phyloP scores from a whole-genome alignment of 1,140 invertebrate species.

The Littorina saxatilis region DNA sequence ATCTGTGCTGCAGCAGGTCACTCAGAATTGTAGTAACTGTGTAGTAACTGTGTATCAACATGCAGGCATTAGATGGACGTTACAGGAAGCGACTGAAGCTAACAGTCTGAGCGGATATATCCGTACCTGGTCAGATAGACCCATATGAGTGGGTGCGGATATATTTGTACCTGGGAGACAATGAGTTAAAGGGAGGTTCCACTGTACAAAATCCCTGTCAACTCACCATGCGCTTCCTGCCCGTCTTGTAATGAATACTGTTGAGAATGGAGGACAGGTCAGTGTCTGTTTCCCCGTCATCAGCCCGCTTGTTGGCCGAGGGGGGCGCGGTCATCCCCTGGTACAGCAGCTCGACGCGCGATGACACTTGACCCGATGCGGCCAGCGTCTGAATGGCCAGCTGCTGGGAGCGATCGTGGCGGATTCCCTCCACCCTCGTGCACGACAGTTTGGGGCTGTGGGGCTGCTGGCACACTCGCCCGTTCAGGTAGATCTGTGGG shows the following conservation, averaged over 20 bases:
- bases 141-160: too few relatives aligned
- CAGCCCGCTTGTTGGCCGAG: slow-evolving; percentile 27
- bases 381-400: slow-evolving; percentile 67
- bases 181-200: too few relatives aligned
- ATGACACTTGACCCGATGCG: slow-evolving; percentile 58
- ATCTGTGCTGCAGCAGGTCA: too few relatives aligned
- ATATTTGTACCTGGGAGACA: too few relatives aligned
- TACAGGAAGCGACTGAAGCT: too few relatives aligned
- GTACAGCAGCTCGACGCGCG: slow-evolving; percentile 59
- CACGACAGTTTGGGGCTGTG: slow-evolving; percentile 58
- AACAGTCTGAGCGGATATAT: too few relatives aligned
- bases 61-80: too few relatives aligned
- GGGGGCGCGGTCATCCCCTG: slow-evolving; percentile 46
- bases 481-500: slow-evolving; percentile 63
- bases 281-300: slow-evolving; percentile 51
- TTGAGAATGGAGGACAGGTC: slow-evolving; percentile 59
- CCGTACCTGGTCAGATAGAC: too few relatives aligned
- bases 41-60: too few relatives aligned
- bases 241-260: slow-evolving; percentile 55
- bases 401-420: slow-evolving; percentile 50
- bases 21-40: too few relatives aligned
- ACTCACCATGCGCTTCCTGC: slow-evolving; percentile 59
- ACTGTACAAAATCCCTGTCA: too few relatives aligned
- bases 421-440: slow-evolving; percentile 61
- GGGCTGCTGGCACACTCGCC: slow-evolving; percentile 52